phyloP scores from a whole-genome alignment of 2,888 invertebrate species.

The Apantesis nais region DNA sequence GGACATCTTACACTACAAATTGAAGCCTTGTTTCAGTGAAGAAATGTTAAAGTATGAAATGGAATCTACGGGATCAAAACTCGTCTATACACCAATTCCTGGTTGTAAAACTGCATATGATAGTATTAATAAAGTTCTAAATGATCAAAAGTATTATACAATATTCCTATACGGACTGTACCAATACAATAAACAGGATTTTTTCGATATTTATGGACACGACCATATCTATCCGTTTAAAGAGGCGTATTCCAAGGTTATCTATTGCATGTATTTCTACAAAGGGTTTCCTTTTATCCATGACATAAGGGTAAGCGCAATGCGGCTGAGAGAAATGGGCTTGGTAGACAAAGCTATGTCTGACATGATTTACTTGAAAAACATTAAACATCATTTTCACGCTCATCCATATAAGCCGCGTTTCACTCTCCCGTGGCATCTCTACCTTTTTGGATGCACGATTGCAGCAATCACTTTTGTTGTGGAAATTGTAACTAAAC shows the following conservation, averaged over 20 bases:
- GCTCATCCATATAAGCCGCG: slow-evolving; percentile 21
- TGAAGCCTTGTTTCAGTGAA: slow-evolving; percentile 28
- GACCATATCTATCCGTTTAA: slow-evolving; percentile 44
- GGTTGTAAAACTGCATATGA: slow-evolving; percentile 37
- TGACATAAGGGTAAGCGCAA: slow-evolving; percentile 42
- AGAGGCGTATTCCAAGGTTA: slow-evolving; percentile 53
- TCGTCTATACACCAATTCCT: slow-evolving; percentile 10
- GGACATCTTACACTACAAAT: slow-evolving; percentile 15
- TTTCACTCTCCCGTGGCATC: slow-evolving; percentile 56
- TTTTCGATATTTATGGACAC: slow-evolving; percentile 51
- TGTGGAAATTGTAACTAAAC: slow-evolving; percentile 40
- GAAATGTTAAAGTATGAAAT: slow-evolving; percentile 38
- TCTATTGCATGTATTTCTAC: slow-evolving; percentile 62
- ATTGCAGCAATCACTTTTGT: slow-evolving; percentile 47
- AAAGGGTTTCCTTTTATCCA: slow-evolving; percentile 66
- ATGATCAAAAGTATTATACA: slow-evolving; percentile 51
- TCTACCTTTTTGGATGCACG: slow-evolving; percentile 49
- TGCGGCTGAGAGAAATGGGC: slow-evolving; percentile 62
- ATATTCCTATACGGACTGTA: slow-evolving; percentile 52
- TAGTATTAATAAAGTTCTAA: slow-evolving; percentile 56
- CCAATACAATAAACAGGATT: slow-evolving; percentile 49
- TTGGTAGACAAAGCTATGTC: slow-evolving; percentile 45
- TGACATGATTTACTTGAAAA: slow-evolving; percentile 38
- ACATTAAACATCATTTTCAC: slow-evolving; percentile 35
- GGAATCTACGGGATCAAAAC: slow-evolving; percentile 29